Conservation (phyloP, 1,140 invertebrate genomes). For the Bombus superbus region DNA sequence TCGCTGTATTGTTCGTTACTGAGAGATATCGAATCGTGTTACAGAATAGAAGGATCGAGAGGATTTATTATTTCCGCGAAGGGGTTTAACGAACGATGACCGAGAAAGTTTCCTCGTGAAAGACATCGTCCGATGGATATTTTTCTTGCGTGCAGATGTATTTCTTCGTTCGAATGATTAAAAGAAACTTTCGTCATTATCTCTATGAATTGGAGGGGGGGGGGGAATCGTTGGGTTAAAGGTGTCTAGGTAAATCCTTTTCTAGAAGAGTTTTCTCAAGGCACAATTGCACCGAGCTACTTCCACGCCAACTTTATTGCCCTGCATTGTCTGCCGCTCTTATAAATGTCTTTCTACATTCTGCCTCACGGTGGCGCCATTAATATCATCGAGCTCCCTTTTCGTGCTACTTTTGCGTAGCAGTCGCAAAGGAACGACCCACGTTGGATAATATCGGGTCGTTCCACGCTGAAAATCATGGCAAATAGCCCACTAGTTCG, state of each 20-base stretch:
- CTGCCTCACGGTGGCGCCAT: conserved; percentile 37
- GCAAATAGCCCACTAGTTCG: conserved; percentile 18
- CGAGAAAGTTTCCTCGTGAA: not conserved
- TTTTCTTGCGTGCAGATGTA: not conserved
- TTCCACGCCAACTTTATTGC: conserved; percentile 52
- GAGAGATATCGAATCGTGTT: not conserved
- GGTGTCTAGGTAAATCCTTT: not conserved
- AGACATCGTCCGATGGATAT: not conserved
- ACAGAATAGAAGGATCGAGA: not conserved
- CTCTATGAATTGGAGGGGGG: not conserved
- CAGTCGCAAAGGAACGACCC: conserved; percentile 19
- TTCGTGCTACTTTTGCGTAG: conserved; percentile 33
- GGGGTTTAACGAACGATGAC: not conserved
- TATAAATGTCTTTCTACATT: conserved; percentile 58
- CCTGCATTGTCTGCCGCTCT: conserved; percentile 46
- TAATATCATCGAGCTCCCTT: conserved; percentile 54
- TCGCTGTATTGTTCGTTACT: not conserved
- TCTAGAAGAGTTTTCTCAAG: conserved; percentile 52
- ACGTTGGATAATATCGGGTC: not conserved
- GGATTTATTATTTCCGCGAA: conserved; percentile 11
- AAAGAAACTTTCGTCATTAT: not conserved
- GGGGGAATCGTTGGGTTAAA: too few relatives aligned
- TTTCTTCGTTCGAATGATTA: not conserved
- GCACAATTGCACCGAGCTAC: conserved; percentile 52
- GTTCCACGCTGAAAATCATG: conserved; percentile 13